A percentile compares a stretch with the other conserved stretches of the same genome.
Conservation (phyloP, 2,797 vertebrate genomes). For the Pangasius larnaudii region DNA sequence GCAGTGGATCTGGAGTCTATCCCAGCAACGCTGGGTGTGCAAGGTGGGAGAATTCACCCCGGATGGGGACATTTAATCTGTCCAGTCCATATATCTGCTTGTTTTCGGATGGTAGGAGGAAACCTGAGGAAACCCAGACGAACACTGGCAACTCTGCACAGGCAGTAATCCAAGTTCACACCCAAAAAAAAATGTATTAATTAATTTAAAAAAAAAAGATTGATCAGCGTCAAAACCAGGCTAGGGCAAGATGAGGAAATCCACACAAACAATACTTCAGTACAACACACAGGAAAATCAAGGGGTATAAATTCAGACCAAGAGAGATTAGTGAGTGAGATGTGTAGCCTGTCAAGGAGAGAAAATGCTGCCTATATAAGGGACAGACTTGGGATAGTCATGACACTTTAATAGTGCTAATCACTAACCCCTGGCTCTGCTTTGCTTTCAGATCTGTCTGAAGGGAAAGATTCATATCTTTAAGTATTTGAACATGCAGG, state of each 20-base stretch:
- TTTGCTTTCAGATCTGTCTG: constrained; percentile 87
- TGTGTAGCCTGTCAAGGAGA: background rate
- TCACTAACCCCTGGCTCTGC: background rate
- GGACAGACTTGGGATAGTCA: background rate
- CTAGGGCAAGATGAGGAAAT: background rate
- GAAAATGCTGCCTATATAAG: background rate
- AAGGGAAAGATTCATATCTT: constrained; percentile 99
- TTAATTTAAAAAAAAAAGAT: background rate
- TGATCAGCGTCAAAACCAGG: background rate
- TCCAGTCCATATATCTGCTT: background rate
- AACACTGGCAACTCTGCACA: background rate
- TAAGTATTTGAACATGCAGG: constrained; percentile 96
- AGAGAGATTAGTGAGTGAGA: background rate
- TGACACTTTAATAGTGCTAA: too few species aligned
- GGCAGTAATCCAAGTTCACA: background rate
- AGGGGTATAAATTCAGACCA: background rate
- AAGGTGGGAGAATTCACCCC: background rate
- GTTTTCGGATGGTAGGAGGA: background rate
- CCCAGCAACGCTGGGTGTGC: background rate
- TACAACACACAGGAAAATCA: background rate
- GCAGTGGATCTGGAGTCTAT: background rate
- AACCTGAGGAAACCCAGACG: background rate
- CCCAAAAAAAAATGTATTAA: background rate
- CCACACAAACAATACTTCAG: background rate
- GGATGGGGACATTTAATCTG: background rate